A percentile compares a stretch with the other conserved stretches of the same genome.
Conservation (phyloP, 2,888 invertebrate species). For the Dasysyrphus albostriatus region DNA sequence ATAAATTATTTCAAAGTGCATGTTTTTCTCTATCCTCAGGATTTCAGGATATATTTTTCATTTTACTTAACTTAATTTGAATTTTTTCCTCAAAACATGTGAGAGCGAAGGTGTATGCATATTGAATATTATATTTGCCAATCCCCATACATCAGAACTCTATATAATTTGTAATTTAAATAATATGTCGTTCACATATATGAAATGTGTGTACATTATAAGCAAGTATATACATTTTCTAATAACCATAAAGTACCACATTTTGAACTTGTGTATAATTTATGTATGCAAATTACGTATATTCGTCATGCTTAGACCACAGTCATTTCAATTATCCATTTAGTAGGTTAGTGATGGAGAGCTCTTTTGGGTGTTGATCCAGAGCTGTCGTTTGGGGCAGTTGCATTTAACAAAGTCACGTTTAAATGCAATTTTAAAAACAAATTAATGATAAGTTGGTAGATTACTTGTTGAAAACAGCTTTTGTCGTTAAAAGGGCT, state of each 20-base stretch:
- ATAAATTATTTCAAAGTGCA: slow-evolving; percentile 1
- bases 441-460: no score
- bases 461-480: no score
- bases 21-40: no score
- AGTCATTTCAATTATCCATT: slow-evolving; percentile 66
- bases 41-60: not conserved
- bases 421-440: no score
- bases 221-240: slow-evolving; percentile 35
- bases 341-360: slow-evolving; percentile 27
- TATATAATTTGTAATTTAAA: not conserved
- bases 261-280: slow-evolving; percentile 45
- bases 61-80: not conserved
- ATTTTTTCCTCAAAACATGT: not conserved
- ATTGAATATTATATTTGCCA: not conserved
- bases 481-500: no score
- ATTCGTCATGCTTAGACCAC: slow-evolving; percentile 43
- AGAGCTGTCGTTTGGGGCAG: not conserved
- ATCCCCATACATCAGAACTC: not conserved
- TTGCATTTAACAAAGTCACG: no score
- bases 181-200: not conserved
- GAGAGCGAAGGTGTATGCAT: not conserved
- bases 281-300: slow-evolving; percentile 56
- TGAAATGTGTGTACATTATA: no score
- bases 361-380: not conserved
- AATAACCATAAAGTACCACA: slow-evolving; percentile 61